Conservation (phyloP, 2,797 vertebrate species). For the Eupleurogrammus muticus region DNA sequence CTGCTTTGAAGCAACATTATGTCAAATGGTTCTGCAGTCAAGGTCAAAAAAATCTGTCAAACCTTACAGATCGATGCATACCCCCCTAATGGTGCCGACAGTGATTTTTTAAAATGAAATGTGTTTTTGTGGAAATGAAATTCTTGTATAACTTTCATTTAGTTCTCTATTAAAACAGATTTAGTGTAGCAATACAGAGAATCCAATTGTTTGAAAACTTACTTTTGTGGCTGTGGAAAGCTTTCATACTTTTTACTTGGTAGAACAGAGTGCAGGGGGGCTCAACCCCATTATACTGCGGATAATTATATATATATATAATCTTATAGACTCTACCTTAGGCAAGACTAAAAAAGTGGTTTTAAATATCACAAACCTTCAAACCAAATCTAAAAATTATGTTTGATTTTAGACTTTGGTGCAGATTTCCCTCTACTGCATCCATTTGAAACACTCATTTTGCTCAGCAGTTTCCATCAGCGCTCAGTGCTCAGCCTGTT, state of each 20-base stretch:
- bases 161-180: background rate
- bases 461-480: conserved; percentile 39
- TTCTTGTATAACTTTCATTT: too few relatives aligned
- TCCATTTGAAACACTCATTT: conserved; percentile 23
- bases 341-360: too few relatives aligned
- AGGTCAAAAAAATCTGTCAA: background rate
- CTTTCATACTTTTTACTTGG: background rate
- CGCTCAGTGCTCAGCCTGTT: conserved; percentile 41
- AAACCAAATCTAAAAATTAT: background rate
- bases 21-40: background rate
- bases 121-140: too few relatives aligned
- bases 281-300: too few relatives aligned
- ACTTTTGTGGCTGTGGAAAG: too few relatives aligned
- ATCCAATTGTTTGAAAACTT: too few relatives aligned
- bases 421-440: conserved; percentile 7
- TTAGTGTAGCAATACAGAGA: background rate
- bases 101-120: background rate
- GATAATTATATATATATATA: too few relatives aligned
- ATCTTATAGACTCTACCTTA: too few relatives aligned
- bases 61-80: background rate
- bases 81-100: background rate
- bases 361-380: background rate
- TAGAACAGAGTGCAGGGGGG: background rate
- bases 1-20: conserved; percentile 1
- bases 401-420: background rate